Base-by-base conservation (phyloP, 2,888 invertebrate species). In the Tanaodytes sp. region DNA sequence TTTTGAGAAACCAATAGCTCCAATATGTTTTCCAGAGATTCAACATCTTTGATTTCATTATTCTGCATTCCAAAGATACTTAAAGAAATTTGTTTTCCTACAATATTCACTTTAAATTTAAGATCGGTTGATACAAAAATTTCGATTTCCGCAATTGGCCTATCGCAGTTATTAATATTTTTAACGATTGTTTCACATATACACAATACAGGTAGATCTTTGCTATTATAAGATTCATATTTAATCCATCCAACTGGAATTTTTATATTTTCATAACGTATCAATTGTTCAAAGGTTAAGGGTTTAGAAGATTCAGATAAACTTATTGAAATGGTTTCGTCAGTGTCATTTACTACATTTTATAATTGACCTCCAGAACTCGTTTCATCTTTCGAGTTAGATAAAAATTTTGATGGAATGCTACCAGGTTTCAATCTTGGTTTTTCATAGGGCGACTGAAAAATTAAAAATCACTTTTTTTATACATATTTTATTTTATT, bases 191-290 rank as follows among this genome's bases (percentile, higher is more conserved):
- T 42, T 12, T 19, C 4, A 2, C 19, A 2, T 2, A 42, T n/a
- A 42, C 42, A 42, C 9, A 42, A 11, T 16, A 42, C 42, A 11
- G 18, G 19, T n/a, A n/a, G 18, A n/a, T 42, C 1, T n/a, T 18
- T 11, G 2, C 12, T 12, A 19, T 42, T 19, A 18, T 18, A 42
- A 4, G 12, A 8, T 42, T 42, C 9, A 19, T 11, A 42, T n/a
- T n/a, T 42, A 6, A 42, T 19, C 42, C 42, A 42, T 18, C 18
- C 8, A 42, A 42, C n/a, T 42, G 42, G 42, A 19, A 42, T 19
- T 5, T 18, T 42, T 16, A 19, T 19, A 33, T 33, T 33, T 27
- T 27, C 27, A 27, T 27, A 27, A 27, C 27, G 27, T 27, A 27
- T 27, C 33, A 33, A 33, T 8, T 33, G 5, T 33, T 8, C n/a